Evolutionary conservation across 2,888 invertebrate species (phyloP), one percentile per base, ranked within the genome.

Genomic region (Lypha dubia): DNA sequence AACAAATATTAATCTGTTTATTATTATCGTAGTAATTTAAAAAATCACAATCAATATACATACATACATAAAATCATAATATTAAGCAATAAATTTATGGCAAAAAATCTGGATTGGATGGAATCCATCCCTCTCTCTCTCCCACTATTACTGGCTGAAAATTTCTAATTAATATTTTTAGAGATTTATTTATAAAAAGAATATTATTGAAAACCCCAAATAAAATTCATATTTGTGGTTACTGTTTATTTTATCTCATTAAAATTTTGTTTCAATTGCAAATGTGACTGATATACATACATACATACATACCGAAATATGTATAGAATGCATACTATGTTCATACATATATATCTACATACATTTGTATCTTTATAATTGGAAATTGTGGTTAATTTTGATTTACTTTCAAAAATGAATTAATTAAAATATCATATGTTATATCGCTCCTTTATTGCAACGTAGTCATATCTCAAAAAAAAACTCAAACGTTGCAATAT

Each of bases 381-480:
- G 60, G 60, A 77, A 60, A 28, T 60, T 79, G 77, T 44, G 77
- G 77, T 70, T 79, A 15, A 44, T 24, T 24, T n/a, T 11, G 2
- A 35, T 58, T 17, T 58, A 17, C 35, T 58, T 58, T 17, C 11
- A 20, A 11, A 17, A 17, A 35, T 58, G 35, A 56, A 28, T 0
- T 49, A 24, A 3, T 13, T 22, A 51, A 1, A 51, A 11, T 11
- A 22, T 0, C 13, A 22, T 15, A 51, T 51, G 5, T n/a, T n/a
- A n/a, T n/a, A n/a, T n/a, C n/a, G n/a, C n/a, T n/a, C n/a, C n/a
- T n/a, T n/a, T n/a, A n/a, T n/a, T n/a, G n/a, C n/a, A n/a, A n/a
- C n/a, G n/a, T n/a, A n/a, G n/a, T n/a, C n/a, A n/a, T n/a, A 11
- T 51, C 15, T 11, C 7, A 3, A 56, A 28, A n/a, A 1, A 9